Evolutionary conservation across 1,140 invertebrate species (phyloP).

Genomic region (Drosophila yakuba): DNA sequence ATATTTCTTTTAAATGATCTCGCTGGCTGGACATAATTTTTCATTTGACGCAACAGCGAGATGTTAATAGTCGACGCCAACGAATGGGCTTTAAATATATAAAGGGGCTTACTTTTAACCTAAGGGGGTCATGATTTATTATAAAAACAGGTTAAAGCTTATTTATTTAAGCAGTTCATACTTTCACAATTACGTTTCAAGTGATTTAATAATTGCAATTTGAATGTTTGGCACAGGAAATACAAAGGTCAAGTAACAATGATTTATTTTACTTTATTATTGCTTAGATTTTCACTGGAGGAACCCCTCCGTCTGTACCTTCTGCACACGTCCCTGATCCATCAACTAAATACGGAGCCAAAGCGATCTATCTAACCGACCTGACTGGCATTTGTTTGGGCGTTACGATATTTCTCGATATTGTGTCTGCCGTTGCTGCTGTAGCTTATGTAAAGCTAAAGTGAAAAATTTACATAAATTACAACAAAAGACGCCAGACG

Average conservation of each 20-base stretch:
- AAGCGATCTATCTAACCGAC: constrained; percentile 46
- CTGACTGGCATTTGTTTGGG: constrained; percentile 73
- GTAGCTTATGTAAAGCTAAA: constrained; percentile 64
- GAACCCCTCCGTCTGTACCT: not conserved
- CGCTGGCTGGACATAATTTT: constrained; percentile 40
- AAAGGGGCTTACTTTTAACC: not conserved
- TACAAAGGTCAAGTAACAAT: too few relatives aligned
- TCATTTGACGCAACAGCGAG: constrained; percentile 40
- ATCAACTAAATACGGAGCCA: constrained; percentile 39
- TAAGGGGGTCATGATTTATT: not conserved
- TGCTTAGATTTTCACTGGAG: not conserved
- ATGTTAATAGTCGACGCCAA: constrained; percentile 47
- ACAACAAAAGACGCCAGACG: constrained; percentile 60
- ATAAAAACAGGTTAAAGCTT: not conserved
- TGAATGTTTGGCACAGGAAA: too few relatives aligned
- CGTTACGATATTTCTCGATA: constrained; percentile 54
- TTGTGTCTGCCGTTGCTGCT: constrained; percentile 31
- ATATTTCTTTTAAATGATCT: constrained; percentile 46
- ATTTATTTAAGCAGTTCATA: too few relatives aligned
- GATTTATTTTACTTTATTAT: not conserved
- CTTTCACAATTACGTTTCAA: too few relatives aligned
- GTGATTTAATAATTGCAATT: too few relatives aligned
- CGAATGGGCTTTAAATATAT: constrained; percentile 15
- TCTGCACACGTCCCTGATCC: constrained; percentile 17
- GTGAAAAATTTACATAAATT: constrained; percentile 81